A percentile compares a stretch with the other conserved stretches of the same genome.
These are phyloP conservation scores for Meteorus cinctellus DNA, from an alignment of 2,888 invertebrate species.

Conservation along the genomic window DNA sequence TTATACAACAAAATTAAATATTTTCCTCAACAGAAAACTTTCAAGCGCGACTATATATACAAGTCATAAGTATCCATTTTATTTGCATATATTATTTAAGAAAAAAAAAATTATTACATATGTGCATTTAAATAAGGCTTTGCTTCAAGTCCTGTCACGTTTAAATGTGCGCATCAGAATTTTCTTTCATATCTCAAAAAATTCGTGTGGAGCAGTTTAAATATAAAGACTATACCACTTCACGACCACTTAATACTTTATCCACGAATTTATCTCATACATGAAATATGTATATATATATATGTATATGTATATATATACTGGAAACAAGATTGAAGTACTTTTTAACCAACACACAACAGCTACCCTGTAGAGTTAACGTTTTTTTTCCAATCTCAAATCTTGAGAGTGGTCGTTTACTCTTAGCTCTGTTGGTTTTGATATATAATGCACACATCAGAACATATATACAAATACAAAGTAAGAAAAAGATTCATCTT, in stretches of 20 bases:
- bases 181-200: neutral
- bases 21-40: too few relatives aligned
- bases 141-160: neutral
- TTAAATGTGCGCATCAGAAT: neutral
- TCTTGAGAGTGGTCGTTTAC: constrained; percentile 17
- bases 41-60: neutral
- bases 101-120: neutral
- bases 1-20: too few relatives aligned
- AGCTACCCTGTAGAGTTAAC: constrained; percentile 24
- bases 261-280: neutral
- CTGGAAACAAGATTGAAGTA: constrained; percentile 11
- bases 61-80: neutral
- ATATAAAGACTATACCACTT: neutral
- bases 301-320: neutral
- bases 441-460: neutral
- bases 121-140: neutral
- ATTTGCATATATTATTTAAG: neutral
- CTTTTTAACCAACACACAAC: constrained; percentile 6
- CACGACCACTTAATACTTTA: constrained; percentile 1
- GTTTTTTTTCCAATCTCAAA: constrained; percentile 22
- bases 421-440: neutral
- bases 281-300: neutral
- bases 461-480: neutral
- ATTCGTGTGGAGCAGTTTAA: neutral
- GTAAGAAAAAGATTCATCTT: neutral